phyloP scores from a whole-genome alignment of 2,797 vertebrate genomes.

The Gouania willdenowi region DNA sequence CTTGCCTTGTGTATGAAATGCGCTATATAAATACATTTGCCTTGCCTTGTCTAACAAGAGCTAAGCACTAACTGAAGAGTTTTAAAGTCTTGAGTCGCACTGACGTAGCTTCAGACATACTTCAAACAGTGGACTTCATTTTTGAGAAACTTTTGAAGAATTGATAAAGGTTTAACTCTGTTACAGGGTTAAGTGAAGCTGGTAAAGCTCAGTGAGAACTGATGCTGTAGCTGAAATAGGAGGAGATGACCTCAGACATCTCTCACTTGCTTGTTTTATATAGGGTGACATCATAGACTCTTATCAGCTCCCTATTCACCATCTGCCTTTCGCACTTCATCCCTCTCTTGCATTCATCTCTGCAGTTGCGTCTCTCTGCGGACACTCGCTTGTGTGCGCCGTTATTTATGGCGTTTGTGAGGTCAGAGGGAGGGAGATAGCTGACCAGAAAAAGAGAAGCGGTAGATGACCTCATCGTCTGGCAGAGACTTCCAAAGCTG shows the following conservation, averaged over 20 bases:
- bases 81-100: too few species aligned
- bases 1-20: too few species aligned
- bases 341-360: conserved; percentile 23
- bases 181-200: background rate
- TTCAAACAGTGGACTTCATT: too few species aligned
- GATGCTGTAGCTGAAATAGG: conserved; percentile 42
- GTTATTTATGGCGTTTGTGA: conserved; percentile 47
- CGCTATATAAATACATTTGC: too few species aligned
- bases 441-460: conserved; percentile 8
- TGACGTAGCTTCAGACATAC: too few species aligned
- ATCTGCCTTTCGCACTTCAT: conserved; percentile 30
- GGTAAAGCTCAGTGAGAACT: background rate
- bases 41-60: too few species aligned
- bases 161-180: conserved; percentile 1
- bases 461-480: conserved; percentile 45
- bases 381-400: conserved; percentile 10
- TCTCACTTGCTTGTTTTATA: conserved; percentile 18
- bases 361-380: conserved; percentile 6
- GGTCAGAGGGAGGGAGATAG: conserved; percentile 18
- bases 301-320: conserved; percentile 41
- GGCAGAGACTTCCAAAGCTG: conserved; percentile 10
- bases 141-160: too few species aligned
- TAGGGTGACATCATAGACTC: conserved; percentile 50
- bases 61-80: too few species aligned
- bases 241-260: conserved; percentile 46